These are phyloP conservation scores for Silurus glanis DNA, from an alignment of 2,113 vertebrate species.

Conservation along the genomic window DNA sequence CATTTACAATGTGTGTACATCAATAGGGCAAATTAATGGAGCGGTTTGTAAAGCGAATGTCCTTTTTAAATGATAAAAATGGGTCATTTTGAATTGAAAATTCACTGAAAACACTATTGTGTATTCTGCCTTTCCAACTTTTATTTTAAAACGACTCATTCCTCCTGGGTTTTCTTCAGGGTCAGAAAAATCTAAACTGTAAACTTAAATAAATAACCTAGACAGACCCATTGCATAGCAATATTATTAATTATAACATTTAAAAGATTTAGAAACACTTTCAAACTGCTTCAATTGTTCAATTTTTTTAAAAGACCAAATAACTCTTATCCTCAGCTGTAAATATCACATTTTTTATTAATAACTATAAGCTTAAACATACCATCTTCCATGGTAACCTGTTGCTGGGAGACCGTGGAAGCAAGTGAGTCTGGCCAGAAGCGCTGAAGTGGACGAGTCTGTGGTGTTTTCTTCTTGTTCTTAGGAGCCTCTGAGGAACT, in stretches of 20 bases:
- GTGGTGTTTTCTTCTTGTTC: slow-evolving; percentile 85
- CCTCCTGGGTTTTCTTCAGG: neutral
- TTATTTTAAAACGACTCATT: neutral
- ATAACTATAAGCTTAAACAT: slow-evolving; percentile 1
- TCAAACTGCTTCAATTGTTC: neutral
- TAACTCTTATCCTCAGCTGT: neutral
- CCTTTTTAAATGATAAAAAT: neutral
- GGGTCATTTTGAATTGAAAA: too few relatives aligned
- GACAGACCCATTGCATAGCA: neutral
- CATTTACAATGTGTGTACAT: neutral
- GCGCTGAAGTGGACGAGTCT: slow-evolving; percentile 84
- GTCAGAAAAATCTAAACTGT: neutral
- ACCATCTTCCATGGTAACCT: slow-evolving; percentile 82
- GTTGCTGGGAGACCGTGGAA: slow-evolving; percentile 76
- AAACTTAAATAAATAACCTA: neutral
- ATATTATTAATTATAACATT: neutral
- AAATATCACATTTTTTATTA: neutral
- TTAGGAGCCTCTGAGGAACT: slow-evolving; percentile 85
- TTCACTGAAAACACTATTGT: neutral
- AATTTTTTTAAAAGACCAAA: neutral
- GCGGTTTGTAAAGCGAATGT: neutral
- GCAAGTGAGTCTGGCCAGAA: slow-evolving; percentile 89
- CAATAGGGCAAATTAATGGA: neutral
- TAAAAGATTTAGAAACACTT: neutral
- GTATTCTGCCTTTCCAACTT: neutral